phyloP scores from a whole-genome alignment of 2,888 invertebrate genomes.

The Auanema freiburgensis region DNA sequence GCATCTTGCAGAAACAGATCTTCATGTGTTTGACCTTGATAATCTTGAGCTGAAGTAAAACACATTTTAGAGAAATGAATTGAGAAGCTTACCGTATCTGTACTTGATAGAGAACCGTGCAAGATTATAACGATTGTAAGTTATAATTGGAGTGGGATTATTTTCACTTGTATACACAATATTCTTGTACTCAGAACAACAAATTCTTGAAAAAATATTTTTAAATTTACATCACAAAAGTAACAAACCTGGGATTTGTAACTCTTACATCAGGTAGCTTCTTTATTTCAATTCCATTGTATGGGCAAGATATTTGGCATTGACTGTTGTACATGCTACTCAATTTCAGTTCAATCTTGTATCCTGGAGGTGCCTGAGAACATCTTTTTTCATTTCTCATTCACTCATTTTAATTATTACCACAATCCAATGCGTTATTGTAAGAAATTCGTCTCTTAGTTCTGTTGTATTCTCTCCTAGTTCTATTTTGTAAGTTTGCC shows the following conservation, averaged over 20 bases:
- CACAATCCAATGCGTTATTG: conserved; percentile 14
- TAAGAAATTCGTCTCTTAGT: conserved; percentile 25
- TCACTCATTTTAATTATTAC: not conserved
- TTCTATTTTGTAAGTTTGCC: conserved; percentile 24
- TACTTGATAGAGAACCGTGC: conserved; percentile 15
- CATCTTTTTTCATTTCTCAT: not conserved
- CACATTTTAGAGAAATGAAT: too few species aligned
- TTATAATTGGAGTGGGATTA: conserved; percentile 21
- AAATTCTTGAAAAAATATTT: conserved; percentile 9
- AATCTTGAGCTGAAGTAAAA: too few species aligned
- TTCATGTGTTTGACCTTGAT: too few species aligned
- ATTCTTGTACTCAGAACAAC: conserved; percentile 17
- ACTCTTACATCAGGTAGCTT: conserved; percentile 3
- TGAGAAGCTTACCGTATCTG: conserved; percentile 1
- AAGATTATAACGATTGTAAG: conserved; percentile 18
- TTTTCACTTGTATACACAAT: conserved; percentile 9
- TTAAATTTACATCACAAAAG: not conserved
- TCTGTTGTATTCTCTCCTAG: conserved; percentile 24
- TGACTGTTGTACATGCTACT: conserved; percentile 27
- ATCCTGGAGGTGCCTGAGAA: conserved; percentile 31
- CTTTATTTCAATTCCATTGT: conserved; percentile 35
- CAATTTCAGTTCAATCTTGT: conserved; percentile 27
- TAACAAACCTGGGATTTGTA: conserved; percentile 17
- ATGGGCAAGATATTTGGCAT: conserved; percentile 34
- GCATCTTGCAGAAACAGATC: too few species aligned